Evolutionary conservation across 2,888 invertebrate genomes (phyloP).

Genomic region (Luperina testacea): DNA sequence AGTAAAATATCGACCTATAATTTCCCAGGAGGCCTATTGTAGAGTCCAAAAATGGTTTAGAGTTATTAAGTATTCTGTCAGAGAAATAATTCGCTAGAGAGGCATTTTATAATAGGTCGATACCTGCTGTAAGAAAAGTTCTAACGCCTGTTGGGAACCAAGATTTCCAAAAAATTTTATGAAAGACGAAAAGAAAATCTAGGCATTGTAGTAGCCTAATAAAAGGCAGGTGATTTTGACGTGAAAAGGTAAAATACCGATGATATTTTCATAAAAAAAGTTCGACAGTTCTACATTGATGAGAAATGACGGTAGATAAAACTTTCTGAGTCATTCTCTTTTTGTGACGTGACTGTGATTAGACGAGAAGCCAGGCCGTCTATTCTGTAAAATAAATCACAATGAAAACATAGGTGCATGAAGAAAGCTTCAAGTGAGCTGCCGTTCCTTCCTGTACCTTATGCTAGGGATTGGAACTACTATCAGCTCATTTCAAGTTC

Average conservation of each 20-base stretch:
- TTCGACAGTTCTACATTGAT: not conserved
- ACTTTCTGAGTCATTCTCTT: not conserved
- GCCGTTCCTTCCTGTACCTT: not conserved
- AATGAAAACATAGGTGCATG: not conserved
- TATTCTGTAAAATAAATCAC: not conserved
- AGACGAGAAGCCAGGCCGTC: not conserved
- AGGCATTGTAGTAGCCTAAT: not conserved
- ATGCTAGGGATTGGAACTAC: not conserved
- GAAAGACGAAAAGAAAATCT: not conserved
- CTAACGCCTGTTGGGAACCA: not conserved
- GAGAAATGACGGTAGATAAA: constrained; percentile 2
- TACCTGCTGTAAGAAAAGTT: not conserved
- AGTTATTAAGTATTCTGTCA: constrained; percentile 25
- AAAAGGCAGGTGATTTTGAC: constrained; percentile 14
- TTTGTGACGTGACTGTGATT: not conserved
- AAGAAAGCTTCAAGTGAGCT: not conserved
- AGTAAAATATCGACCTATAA: constrained; percentile 35
- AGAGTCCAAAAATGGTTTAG: constrained; percentile 22
- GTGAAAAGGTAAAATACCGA: constrained; percentile 7
- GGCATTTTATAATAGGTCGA: constrained; percentile 13
- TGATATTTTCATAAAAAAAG: not conserved
- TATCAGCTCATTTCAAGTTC: not conserved
- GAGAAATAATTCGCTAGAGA: constrained; percentile 42
- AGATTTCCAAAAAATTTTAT: not conserved
- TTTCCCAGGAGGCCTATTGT: constrained; percentile 51